Base-by-base conservation (phyloP, 64 coral and sea anemone genomes). In the Pocillopora damicornis region DNA sequence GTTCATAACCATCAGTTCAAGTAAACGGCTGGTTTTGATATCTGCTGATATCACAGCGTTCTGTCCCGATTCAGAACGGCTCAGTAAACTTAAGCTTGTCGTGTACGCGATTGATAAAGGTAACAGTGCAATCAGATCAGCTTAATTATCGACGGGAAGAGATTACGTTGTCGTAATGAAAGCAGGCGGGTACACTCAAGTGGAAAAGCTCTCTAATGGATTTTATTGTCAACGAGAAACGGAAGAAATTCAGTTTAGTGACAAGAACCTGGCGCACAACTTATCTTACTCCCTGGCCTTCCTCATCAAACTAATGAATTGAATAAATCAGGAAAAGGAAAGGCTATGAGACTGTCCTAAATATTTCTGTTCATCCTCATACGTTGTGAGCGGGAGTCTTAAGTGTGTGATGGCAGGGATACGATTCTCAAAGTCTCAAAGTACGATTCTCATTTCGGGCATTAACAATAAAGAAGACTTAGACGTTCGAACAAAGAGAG, bases 131-230 rank as follows among this genome's bases (percentile, higher is more conserved):
- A 75, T 77, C 75, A 77, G 75, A 77, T 56, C 75, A 77, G 37
- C 17, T 69, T 84, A 71, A 65, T 15, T 82, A 84, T 84, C 63
- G 45, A 84, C 45, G 13, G 64, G 67, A 18, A 84, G n/a, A 36
- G 63, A 84, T 84, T 84, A 72, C 36, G 38, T 37, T 37, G 62
- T 71, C 18, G 11, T 84, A 37, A 84, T 37, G 81, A 84, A 84
- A 84, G 81, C 36, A 37, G 63, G 81, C 63, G 81, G 63, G 22
- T 58, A 37, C 45, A 71, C 18, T 84, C 64, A 84, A 72, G 81
- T 84, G 37, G 78, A 77, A n/a, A 15, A 80, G 13, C 59, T 60
- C 17, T 80, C 59, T 30, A 80, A 80, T 80, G 17, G 81, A 22
- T 26, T 79, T 26, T 25, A 20, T 79, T 14, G 80, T 69, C 7